A percentile compares a stretch with the other conserved stretches of the same genome.
Evolutionary conservation across 35 echinoderm and acorn worm genomes (phyloP).

Genomic region (Amphiura filiformis): DNA sequence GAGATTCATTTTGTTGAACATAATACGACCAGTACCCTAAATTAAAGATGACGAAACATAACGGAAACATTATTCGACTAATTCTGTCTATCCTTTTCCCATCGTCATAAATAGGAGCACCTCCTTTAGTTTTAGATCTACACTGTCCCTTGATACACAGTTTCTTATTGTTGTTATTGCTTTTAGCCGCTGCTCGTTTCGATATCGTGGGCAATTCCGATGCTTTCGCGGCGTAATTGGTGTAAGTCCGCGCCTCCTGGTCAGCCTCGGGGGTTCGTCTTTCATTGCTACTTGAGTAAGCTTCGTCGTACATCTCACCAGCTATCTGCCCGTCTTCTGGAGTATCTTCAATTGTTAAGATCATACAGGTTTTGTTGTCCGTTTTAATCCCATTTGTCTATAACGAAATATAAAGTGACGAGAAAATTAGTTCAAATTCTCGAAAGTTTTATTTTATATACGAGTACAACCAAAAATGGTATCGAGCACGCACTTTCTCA

Average conservation of each 20-base stretch:
- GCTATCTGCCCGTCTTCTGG: too few relatives aligned
- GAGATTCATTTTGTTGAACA: not conserved
- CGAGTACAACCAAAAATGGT: too few relatives aligned
- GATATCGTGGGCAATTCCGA: not conserved
- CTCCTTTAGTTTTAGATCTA: not conserved
- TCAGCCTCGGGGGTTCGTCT: not conserved
- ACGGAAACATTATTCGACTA: conserved; percentile 44
- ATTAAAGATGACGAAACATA: conserved; percentile 56
- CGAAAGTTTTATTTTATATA: too few relatives aligned
- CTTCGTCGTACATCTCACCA: not conserved
- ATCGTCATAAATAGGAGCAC: not conserved
- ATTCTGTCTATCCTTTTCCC: conserved; percentile 50
- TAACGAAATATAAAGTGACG: too few relatives aligned
- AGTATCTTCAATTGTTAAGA: not conserved
- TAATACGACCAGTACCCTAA: conserved; percentile 58
- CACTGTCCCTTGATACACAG: not conserved
- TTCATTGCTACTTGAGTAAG: not conserved
- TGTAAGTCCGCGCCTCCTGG: too few relatives aligned
- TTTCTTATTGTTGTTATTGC: not conserved
- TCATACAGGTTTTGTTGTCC: not conserved
- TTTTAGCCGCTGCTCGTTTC: not conserved
- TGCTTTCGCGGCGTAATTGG: not conserved
- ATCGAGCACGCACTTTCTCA: too few relatives aligned
- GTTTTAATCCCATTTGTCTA: not conserved
- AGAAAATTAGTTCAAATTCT: too few relatives aligned